These are phyloP conservation scores for Lophura nycthemera DNA, from an alignment of 2,113 vertebrate genomes.

Conservation along the genomic window DNA sequence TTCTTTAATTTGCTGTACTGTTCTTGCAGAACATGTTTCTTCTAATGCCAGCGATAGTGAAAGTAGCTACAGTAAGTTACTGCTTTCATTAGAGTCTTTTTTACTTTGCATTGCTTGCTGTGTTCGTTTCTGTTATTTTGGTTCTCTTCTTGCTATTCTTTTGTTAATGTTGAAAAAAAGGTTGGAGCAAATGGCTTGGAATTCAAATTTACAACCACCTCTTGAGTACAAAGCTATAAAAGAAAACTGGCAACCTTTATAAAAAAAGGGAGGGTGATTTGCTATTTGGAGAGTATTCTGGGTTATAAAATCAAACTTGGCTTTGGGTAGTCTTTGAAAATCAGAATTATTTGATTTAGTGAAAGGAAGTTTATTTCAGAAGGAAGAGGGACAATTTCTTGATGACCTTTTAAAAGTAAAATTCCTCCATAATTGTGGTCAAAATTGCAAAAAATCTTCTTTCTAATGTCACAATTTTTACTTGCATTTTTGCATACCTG, in stretches of 20 bases:
- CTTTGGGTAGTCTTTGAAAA: not conserved
- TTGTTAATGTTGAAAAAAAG: conserved; percentile 1
- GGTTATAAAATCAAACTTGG: not conserved
- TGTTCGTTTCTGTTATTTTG: conserved; percentile 64
- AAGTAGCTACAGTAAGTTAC: conserved; percentile 87
- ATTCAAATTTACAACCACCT: conserved; percentile 41
- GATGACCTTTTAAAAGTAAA: not conserved
- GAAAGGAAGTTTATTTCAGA: not conserved
- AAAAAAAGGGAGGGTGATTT: not conserved
- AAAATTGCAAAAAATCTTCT: not conserved
- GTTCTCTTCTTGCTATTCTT: conserved; percentile 62
- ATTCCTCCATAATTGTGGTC: not conserved
- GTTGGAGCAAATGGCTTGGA: conserved; percentile 79
- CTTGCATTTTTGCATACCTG: not conserved
- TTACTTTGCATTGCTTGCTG: conserved; percentile 75
- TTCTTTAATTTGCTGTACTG: conserved; percentile 88
- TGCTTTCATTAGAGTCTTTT: conserved; percentile 80
- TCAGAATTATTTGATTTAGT: not conserved
- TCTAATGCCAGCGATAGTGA: conserved; percentile 88
- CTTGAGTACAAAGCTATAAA: conserved; percentile 21
- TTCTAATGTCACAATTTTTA: not conserved
- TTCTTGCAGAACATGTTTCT: conserved; percentile 87
- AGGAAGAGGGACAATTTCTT: not conserved
- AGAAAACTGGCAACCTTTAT: not conserved
- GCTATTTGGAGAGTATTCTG: not conserved